A percentile compares a stretch with the other conserved stretches of the same genome.
Evolutionary conservation across 2,797 vertebrate species (phyloP).

Genomic region (Corythornis leucogaster): DNA sequence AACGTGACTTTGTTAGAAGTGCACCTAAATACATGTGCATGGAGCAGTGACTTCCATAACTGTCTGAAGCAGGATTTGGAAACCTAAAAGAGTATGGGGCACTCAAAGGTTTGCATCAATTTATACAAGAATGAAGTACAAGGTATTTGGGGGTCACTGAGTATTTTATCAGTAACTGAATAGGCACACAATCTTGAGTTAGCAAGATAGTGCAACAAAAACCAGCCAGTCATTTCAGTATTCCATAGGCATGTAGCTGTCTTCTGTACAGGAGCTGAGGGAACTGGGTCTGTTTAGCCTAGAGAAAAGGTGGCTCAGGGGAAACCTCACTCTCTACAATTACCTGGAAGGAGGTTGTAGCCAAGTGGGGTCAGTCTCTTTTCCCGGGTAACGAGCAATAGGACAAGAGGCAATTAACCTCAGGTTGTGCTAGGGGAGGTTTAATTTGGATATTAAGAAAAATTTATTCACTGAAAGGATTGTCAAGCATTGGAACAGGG

Average conservation of each 20-base stretch:
- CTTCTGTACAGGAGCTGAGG: neutral
- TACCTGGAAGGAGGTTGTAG: neutral
- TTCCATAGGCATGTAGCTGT: neutral
- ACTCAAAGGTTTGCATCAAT: neutral
- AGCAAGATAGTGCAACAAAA: neutral
- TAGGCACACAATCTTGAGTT: neutral
- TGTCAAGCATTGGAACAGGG: neutral
- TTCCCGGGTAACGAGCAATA: neutral
- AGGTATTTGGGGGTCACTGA: neutral
- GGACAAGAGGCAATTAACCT: neutral
- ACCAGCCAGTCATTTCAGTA: neutral
- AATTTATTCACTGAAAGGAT: neutral
- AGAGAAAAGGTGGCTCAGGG: neutral
- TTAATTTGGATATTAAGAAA: neutral
- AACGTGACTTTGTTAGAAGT: neutral
- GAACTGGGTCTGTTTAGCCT: neutral
- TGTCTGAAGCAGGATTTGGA: neutral
- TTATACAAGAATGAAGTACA: neutral
- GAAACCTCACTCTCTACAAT: neutral
- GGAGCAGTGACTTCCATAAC: neutral
- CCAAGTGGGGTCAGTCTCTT: neutral
- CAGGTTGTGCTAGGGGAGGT: neutral
- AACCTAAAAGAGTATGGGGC: neutral
- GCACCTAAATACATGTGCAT: fast-evolving
- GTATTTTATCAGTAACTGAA: neutral